These are phyloP conservation scores for Andrena dorsata DNA, from an alignment of 2,888 invertebrate genomes.

Conservation along the genomic window DNA sequence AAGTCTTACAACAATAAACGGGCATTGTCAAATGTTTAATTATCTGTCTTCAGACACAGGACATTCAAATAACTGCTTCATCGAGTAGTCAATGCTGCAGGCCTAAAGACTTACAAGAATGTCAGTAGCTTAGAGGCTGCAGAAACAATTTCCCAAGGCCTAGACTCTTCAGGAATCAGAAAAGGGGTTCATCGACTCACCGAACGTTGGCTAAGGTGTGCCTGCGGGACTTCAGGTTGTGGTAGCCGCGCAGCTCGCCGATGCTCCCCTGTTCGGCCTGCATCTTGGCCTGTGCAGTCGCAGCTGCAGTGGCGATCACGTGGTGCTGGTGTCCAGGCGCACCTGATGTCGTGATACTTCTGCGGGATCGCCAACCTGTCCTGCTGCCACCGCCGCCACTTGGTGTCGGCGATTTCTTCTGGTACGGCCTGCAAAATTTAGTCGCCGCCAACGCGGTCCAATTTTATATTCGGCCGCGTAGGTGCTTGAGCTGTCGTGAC, in stretches of 20 bases:
- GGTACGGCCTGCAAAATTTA: conserved; percentile 79
- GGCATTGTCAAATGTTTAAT: no score
- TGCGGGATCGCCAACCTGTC: conserved; percentile 83
- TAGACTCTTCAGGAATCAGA: neutral
- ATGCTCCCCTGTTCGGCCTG: conserved; percentile 97
- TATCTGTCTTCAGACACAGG: neutral
- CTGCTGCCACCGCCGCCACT: conserved; percentile 80
- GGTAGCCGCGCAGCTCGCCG: conserved; percentile 95
- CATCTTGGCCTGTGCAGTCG: conserved; percentile 89
- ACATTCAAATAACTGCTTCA: neutral
- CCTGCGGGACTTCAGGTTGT: conserved; percentile 94
- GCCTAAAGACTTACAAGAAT: neutral
- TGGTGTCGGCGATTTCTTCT: conserved; percentile 84
- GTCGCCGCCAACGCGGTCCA: conserved; percentile 17
- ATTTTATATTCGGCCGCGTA: neutral
- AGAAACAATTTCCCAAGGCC: neutral
- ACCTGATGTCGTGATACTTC: conserved; percentile 83
- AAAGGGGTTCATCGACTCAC: conserved; percentile 88
- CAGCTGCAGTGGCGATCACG: conserved; percentile 83
- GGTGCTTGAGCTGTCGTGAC: neutral
- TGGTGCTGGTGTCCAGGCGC: conserved; percentile 82
- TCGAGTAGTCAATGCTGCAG: conserved; percentile 28
- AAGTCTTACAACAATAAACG: no score
- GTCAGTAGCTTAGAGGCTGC: neutral
- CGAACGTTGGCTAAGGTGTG: conserved; percentile 97